A percentile compares a stretch with the other conserved stretches of the same genome.
Evolutionary conservation across 2,797 vertebrate species (phyloP).

Genomic region (Lophius americanus): DNA sequence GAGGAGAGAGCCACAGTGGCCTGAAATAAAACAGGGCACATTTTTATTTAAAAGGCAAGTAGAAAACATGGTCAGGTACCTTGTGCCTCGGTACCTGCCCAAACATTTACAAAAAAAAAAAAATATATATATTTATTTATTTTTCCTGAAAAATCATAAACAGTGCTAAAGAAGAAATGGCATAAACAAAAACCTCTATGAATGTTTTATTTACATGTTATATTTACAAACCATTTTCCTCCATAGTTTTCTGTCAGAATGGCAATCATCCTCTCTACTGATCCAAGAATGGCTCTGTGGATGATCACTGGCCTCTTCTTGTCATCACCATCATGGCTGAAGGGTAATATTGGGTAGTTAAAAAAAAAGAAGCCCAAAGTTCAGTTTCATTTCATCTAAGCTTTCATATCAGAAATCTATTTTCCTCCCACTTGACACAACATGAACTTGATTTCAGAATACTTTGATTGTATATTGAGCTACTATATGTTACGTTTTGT

Average conservation of each 20-base stretch:
- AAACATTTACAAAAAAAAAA: conserved; percentile 29
- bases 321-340: conserved; percentile 93
- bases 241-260: conserved; percentile 97
- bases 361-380: too few relatives aligned
- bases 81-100: not conserved
- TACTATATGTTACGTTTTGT: too few relatives aligned
- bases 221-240: conserved; percentile 91
- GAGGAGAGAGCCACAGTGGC: conserved; percentile 97
- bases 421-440: too few relatives aligned
- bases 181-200: conserved; percentile 1
- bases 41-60: conserved; percentile 15
- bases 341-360: not conserved
- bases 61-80: conserved; percentile 2
- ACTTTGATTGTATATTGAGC: too few relatives aligned
- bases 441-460: too few relatives aligned
- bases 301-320: conserved; percentile 96
- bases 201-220: not conserved
- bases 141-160: conserved; percentile 12
- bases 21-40: conserved; percentile 69
- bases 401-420: too few relatives aligned
- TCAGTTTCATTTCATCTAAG: too few relatives aligned
- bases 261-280: conserved; percentile 98
- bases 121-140: too few relatives aligned
- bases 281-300: conserved; percentile 96
- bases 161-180: not conserved